A percentile compares a stretch with the other conserved stretches of the same genome.
These are phyloP conservation scores for Drosophila sturtevanti DNA, from an alignment of 1,140 invertebrate species.

Conservation along the genomic window DNA sequence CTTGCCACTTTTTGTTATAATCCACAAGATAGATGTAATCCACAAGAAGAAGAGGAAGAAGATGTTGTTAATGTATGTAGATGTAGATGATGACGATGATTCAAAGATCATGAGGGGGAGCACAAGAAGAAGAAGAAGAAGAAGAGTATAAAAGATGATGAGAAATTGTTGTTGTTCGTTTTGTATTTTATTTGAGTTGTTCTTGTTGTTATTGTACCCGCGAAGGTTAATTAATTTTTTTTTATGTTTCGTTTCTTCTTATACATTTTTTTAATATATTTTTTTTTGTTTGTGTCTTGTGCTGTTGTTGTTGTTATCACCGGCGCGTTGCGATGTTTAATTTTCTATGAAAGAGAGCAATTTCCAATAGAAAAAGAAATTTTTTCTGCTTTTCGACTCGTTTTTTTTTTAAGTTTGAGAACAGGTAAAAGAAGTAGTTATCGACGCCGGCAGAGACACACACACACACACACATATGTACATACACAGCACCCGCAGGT, in stretches of 20 bases:
- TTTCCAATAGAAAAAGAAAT: conserved; percentile 36
- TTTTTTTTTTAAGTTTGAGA: conserved; percentile 35
- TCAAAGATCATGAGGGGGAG: conserved; percentile 20
- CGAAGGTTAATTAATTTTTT: conserved; percentile 68
- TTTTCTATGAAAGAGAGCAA: conserved; percentile 60
- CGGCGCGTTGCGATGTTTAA: conserved; percentile 49
- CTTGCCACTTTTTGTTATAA: conserved; percentile 58
- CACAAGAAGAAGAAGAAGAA: conserved; percentile 14
- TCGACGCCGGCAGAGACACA: conserved; percentile 16
- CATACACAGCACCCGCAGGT: background rate
- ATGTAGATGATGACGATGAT: conserved; percentile 28
- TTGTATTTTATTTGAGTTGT: no score
- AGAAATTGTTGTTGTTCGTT: conserved; percentile 25
- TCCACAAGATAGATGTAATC: conserved; percentile 28
- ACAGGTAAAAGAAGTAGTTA: conserved; percentile 47
- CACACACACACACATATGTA: no score
- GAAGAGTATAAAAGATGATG: conserved; percentile 42
- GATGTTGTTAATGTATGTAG: background rate
- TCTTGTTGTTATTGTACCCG: conserved; percentile 36
- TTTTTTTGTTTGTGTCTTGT: conserved; percentile 39
- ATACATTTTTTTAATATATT: no score
- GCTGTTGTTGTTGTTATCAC: no score
- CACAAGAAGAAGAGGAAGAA: conserved; percentile 22
- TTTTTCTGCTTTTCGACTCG: background rate
- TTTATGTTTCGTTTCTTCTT: conserved; percentile 34